Evolutionary conservation across 2,797 vertebrate genomes (phyloP), one percentile per base, ranked within the genome.

Genomic region (Artibeus jamaicensis): DNA sequence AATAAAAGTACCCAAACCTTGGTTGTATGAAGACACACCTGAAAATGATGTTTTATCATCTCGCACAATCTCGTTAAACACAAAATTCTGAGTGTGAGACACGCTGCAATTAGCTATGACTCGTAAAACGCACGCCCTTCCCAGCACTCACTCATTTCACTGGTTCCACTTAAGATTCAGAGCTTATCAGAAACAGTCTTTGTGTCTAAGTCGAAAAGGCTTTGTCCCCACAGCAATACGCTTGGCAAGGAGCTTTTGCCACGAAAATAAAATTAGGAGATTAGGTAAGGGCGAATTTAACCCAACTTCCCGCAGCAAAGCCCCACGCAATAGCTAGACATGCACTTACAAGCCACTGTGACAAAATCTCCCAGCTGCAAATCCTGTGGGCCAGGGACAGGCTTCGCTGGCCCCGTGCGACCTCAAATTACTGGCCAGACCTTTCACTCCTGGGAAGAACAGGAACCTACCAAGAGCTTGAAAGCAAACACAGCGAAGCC

Each of bases 301-400:
- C 70, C 48, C 94, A 89, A 96, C 97, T 97, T 96, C 93, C 88
- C 94, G 44, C 55, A 79, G 94, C 89, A 93, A 96, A 97, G 50
- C 18, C 96, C 73, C 96, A 91, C 78, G 78, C 62, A 3, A 46
- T 83, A 74, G 91, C 91, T 93, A 94, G 93, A 87, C 95, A 73
- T 0, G 0, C 32, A 34, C 91, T 57, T 6, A 1, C 21, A 68
- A 62, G 59, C 50, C 3, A 0, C 53, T n/a, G 4, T 8, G 34
- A 76, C 53, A 29, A 42, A 77, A 86, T 65, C 18, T 1, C 59
- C 53, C 24, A 8, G 8, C 18, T 5, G 55, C 73, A 74, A 26
- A 74, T 65, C 12, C 15, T 5, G 15, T 3, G 1, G 10, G 70
- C 67, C 34, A 26, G 9, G 22, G 34, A 42, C 55, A 59, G 8